phyloP scores from a whole-genome alignment of 2,113 vertebrate genomes.

The Gobio gobio region DNA sequence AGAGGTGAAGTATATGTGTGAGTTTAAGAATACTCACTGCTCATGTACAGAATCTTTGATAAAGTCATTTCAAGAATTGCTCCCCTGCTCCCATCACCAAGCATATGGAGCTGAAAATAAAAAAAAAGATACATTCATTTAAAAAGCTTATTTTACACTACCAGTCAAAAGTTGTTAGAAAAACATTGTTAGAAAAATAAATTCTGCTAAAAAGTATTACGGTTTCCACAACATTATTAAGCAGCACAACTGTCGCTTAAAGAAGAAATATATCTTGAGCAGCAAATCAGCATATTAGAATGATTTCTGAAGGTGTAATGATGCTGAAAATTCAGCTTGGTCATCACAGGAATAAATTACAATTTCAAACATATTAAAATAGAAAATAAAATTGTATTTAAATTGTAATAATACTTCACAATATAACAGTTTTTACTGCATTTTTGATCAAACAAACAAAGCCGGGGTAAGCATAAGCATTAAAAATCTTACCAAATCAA shows the following conservation, averaged over 20 bases:
- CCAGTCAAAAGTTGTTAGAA: background rate
- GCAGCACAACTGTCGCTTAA: background rate
- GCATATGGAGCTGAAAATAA: constrained; percentile 90
- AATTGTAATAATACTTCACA: background rate
- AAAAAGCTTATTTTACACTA: background rate
- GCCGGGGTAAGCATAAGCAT: background rate
- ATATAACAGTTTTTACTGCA: background rate
- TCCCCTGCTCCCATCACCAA: constrained; percentile 91
- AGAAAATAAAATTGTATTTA: background rate
- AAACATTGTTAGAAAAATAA: background rate
- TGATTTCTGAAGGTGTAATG: background rate
- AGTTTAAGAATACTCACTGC: constrained; percentile 79
- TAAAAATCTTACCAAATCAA: background rate
- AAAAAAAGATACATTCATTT: background rate
- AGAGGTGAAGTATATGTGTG: background rate
- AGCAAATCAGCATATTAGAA: background rate
- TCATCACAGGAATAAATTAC: background rate
- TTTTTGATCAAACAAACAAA: background rate
- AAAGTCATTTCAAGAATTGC: constrained; percentile 89
- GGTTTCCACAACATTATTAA: background rate
- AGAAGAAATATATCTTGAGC: background rate
- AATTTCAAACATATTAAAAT: background rate
- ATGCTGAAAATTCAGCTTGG: background rate
- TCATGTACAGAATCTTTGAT: constrained; percentile 86
- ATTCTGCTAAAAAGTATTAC: background rate